Base-by-base conservation (phyloP, 2,888 invertebrate species). In the Hedychridium roseum region DNA sequence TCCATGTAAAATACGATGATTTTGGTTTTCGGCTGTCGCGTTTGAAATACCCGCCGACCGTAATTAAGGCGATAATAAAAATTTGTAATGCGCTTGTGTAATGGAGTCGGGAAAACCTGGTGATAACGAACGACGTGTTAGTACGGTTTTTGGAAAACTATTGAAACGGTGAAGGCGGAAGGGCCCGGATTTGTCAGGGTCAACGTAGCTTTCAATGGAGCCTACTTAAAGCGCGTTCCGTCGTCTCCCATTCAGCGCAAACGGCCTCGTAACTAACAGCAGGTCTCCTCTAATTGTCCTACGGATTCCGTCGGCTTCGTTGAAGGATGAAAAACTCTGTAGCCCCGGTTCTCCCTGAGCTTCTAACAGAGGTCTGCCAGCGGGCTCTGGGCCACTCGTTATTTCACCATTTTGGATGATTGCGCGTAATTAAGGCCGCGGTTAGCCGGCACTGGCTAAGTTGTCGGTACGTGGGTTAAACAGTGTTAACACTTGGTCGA, bases 401-500 rank as follows among this genome's bases (percentile, higher is more conserved):
- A 73, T 72, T 76, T 71, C 69, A 66, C 68, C 72, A 72, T 76
- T 74, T 72, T 66, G 61, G 66, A 66, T 73, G 75, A 76, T 73
- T 73, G 70, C 66, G 60, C 65, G 68, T 67, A 71, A 76, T 76
- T 74, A 73, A 72, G 68, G 62, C 59, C 69, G 51, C 53, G 70
- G 71, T 70, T 73, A 74, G 71, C 71, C 62, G 46, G 54, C 38
- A 36, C 14, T 39, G 23, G 30, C 54, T 35, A 44, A n/a, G 30
- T 32, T 36, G 49, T 15, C 32, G 34, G 20, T 18, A 18, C 41
- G 11, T 3, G 14, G 23, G 37, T 40, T 47, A 47, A 51, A 46
- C 46, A 52, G 50, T 50, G 57, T 59, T 59, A 57, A 58, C 58
- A 57, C 62, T 60, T 60, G 28, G 55, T 47, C 52, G 62, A 60